Evolutionary conservation across 2,113 vertebrate species (phyloP).

Genomic region (Gadus macrocephalus): DNA sequence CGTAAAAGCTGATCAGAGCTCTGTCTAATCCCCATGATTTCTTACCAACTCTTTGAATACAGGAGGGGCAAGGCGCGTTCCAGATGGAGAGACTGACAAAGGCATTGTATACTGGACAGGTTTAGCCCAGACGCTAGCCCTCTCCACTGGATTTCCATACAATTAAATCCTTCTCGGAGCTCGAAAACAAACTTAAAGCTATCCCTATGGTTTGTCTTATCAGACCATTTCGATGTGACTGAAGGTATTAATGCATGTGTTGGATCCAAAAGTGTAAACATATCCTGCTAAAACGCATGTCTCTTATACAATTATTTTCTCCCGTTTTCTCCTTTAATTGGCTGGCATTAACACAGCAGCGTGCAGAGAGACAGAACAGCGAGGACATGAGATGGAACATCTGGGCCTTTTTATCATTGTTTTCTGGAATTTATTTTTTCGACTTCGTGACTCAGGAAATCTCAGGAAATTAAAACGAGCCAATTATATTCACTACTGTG

Average conservation of each 20-base stretch:
- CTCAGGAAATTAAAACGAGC: too few relatives aligned
- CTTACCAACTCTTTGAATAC: constrained; percentile 37
- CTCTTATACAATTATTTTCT: too few relatives aligned
- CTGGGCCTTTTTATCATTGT: too few relatives aligned
- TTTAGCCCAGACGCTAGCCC: constrained; percentile 36
- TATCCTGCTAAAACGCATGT: neutral
- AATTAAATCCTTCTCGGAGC: constrained; percentile 39
- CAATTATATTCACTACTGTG: too few relatives aligned
- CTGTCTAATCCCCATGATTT: constrained; percentile 41
- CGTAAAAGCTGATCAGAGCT: constrained; percentile 44
- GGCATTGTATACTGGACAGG: constrained; percentile 39
- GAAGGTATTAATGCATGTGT: neutral
- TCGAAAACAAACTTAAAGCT: constrained; percentile 22
- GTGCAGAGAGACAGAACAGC: too few relatives aligned
- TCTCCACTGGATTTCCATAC: constrained; percentile 36
- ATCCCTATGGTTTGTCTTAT: constrained; percentile 19
- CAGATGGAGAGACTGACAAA: constrained; percentile 53
- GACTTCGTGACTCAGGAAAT: too few relatives aligned
- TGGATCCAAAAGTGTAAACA: constrained; percentile 17
- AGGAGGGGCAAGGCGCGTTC: constrained; percentile 34
- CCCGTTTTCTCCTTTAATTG: too few relatives aligned
- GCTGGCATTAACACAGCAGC: too few relatives aligned
- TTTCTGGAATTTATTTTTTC: too few relatives aligned
- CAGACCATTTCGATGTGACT: neutral
- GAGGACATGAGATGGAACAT: too few relatives aligned